A percentile compares a stretch with the other conserved stretches of the same genome.
Conservation (phyloP, 2,113 vertebrate genomes). For the Fukomys damarensis region DNA sequence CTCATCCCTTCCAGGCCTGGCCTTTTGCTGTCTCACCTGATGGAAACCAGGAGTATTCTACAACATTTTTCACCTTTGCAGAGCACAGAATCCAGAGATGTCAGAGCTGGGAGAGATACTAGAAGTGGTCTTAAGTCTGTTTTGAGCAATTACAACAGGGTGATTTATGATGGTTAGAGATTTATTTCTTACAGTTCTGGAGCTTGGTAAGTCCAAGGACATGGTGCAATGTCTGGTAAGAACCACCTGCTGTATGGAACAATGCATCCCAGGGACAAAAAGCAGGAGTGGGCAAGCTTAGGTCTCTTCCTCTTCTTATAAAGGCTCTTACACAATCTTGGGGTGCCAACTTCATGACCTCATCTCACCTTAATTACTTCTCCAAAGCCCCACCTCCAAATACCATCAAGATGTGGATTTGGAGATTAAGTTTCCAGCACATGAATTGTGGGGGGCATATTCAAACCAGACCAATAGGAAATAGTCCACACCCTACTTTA, state of each 20-base stretch:
- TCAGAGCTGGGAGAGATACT: background rate
- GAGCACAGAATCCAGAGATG: background rate
- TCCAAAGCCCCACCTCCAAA: background rate
- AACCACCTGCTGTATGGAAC: background rate
- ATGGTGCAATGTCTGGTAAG: rapidly evolving
- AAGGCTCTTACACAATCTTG: too few species aligned
- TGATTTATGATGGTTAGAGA: background rate
- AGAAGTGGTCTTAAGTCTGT: background rate
- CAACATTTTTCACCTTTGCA: background rate
- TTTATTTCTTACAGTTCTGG: background rate
- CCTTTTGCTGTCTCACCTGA: background rate
- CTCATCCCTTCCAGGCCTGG: background rate
- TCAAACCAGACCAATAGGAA: background rate
- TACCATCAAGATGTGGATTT: too few species aligned
- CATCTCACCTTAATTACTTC: background rate
- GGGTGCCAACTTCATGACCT: too few species aligned
- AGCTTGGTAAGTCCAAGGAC: background rate
- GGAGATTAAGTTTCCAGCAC: background rate
- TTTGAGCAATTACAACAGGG: background rate
- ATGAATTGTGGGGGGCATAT: background rate
- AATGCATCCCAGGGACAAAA: background rate
- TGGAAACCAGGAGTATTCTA: background rate
- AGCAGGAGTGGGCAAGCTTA: background rate
- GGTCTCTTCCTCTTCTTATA: background rate
- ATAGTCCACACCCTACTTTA: background rate